Base-by-base conservation (phyloP, 2,888 invertebrate species). In the Leptopilina drosophilae region DNA sequence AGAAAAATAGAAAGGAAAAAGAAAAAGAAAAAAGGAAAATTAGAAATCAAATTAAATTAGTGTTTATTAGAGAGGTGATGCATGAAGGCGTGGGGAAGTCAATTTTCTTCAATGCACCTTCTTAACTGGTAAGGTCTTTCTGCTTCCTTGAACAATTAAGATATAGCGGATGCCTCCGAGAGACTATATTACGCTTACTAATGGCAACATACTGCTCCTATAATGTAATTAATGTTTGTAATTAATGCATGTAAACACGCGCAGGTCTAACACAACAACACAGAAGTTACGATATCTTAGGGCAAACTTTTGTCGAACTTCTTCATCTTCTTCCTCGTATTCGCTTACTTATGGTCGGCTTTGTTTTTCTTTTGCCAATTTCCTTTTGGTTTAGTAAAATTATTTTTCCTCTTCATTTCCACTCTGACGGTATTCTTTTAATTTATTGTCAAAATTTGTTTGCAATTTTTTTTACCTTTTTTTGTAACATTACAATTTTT, bases 171-270 rank as follows among this genome's bases (percentile, higher is more conserved):
- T 33, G 53, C 53, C 33, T 69, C n/a, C n/a, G 69, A 49, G 69
- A 49, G 9, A 73, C 53, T 49, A 49, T 53, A 67, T 67, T 69
- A 53, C 69, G 49, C 53, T 69, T n/a, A 56, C 40, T 59, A 56
- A 73, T 73, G 33, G 56, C 15, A 73, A 73, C 56, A 33, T 59
- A 59, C 40, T 73, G 73, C 56, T 56, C 49, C 53, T 73, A 73
- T 73, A 56, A 73, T 56, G 69, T 56, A 73, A 73, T 33, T 73
- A 73, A 26, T 73, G 53, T 73, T 73, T 73, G 69, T 56, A 73
- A 73, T 33, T 73, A 56, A 69, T 69, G 56, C n/a, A 26, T 73
- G 33, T 56, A 73, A 73, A 40, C 56, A 15, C 40, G 40, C 1
- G n/a, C 56, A 2, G 56, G 20, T 67, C 67, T 67, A 67, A 49